phyloP scores from a whole-genome alignment of 1,140 invertebrate species.

The Heliconius melpomene region DNA sequence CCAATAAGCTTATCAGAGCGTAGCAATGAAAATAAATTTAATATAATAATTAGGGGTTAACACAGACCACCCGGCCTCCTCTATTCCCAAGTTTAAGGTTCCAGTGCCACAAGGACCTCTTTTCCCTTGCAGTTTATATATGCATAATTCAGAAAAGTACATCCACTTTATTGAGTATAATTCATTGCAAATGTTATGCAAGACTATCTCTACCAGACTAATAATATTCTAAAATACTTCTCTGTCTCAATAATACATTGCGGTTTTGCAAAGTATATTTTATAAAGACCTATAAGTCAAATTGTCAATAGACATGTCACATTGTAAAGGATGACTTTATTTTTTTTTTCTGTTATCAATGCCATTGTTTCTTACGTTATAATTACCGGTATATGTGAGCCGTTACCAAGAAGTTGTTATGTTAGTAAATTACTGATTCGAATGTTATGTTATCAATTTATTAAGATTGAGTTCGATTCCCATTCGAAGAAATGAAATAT shows the following conservation, averaged over 20 bases:
- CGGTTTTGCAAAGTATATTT: background rate
- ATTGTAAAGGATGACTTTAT: background rate
- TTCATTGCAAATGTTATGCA: constrained; percentile 8
- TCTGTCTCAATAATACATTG: background rate
- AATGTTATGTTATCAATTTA: too few relatives aligned
- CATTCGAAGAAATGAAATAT: too few relatives aligned
- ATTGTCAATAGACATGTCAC: background rate
- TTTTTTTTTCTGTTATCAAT: constrained; percentile 6
- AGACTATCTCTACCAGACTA: background rate
- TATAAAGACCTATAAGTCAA: background rate
- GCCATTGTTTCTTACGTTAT: constrained; percentile 8
- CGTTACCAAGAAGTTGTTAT: background rate
- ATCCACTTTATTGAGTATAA: background rate
- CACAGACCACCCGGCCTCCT: too few relatives aligned
- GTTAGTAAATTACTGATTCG: background rate
- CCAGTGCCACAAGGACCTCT: too few relatives aligned
- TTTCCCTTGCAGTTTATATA: background rate
- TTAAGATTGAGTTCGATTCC: too few relatives aligned
- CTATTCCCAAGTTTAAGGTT: too few relatives aligned
- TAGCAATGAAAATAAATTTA: too few relatives aligned
- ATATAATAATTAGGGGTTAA: too few relatives aligned
- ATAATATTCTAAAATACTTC: background rate
- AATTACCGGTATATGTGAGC: background rate
- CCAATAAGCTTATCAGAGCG: too few relatives aligned
- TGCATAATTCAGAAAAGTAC: background rate